Conservation (phyloP, 2,888 invertebrate species). For the Watsonalla cultraria region DNA sequence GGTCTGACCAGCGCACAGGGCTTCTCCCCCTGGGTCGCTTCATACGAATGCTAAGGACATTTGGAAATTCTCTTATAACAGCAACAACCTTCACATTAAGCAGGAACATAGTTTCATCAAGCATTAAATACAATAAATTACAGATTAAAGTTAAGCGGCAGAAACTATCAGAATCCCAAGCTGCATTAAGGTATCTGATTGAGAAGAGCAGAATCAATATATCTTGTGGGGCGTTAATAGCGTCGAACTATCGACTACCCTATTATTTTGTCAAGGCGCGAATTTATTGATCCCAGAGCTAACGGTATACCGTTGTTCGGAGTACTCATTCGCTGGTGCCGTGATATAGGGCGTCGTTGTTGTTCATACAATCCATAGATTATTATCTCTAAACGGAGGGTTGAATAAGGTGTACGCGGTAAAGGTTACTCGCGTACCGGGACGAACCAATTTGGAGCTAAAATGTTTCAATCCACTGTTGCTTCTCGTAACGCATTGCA, state of each 20-base stretch:
- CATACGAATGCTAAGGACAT: neutral
- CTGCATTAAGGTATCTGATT: conserved; percentile 74
- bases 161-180: conserved; percentile 1
- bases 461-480: neutral
- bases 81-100: neutral
- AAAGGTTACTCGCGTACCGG: conserved; percentile 24
- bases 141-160: neutral
- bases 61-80: neutral
- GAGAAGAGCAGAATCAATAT: conserved; percentile 70
- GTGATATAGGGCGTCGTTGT: conserved; percentile 3
- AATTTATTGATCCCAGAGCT: conserved; percentile 69
- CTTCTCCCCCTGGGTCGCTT: no score
- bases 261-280: conserved; percentile 76
- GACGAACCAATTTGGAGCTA: neutral
- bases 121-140: conserved; percentile 1
- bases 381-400: conserved; percentile 12
- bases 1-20: no score
- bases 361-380: conserved; percentile 11
- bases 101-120: neutral
- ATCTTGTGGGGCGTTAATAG: conserved; percentile 76
- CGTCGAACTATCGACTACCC: conserved; percentile 65
- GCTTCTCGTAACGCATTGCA: neutral
- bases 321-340: conserved; percentile 7
- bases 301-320: conserved; percentile 54
- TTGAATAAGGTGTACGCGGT: conserved; percentile 20